These are phyloP conservation scores for Bellardia bayeri DNA, from an alignment of 2,888 invertebrate species.

Conservation along the genomic window DNA sequence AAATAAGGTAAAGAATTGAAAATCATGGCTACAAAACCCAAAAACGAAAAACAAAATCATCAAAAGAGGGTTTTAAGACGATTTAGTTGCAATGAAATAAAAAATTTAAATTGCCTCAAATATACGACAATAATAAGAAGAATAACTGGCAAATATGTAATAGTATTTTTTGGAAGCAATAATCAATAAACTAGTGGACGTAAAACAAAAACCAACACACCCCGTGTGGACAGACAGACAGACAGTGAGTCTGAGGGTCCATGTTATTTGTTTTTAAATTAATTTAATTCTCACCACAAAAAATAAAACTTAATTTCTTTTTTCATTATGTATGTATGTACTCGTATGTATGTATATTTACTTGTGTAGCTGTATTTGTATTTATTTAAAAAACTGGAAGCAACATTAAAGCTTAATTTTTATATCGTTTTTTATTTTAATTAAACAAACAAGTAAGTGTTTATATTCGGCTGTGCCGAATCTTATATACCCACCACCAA, in stretches of 20 bases:
- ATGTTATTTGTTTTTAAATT: not conserved
- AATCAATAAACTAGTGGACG: too few relatives aligned
- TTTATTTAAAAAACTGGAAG: not conserved
- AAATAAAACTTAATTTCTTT: not conserved
- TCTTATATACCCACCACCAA: too few relatives aligned
- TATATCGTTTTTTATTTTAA: constrained; percentile 29
- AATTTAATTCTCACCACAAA: not conserved
- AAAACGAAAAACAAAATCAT: not conserved
- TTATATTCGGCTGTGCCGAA: too few relatives aligned
- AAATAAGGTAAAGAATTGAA: not conserved
- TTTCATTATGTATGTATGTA: not conserved
- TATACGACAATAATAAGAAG: constrained; percentile 1
- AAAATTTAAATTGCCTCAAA: constrained; percentile 27
- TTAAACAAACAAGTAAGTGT: not conserved
- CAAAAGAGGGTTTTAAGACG: not conserved
- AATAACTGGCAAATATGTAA: not conserved
- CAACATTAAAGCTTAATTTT: constrained; percentile 2
- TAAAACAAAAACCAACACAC: not conserved
- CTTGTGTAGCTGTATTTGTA: not conserved
- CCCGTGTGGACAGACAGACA: not conserved
- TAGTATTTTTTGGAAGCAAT: not conserved
- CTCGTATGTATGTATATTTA: too few relatives aligned
- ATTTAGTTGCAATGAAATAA: not conserved
- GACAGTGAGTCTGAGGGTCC: not conserved
- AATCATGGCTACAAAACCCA: not conserved